phyloP scores from a whole-genome alignment of 2,797 vertebrate species.

The Chloroceryle amazona region DNA sequence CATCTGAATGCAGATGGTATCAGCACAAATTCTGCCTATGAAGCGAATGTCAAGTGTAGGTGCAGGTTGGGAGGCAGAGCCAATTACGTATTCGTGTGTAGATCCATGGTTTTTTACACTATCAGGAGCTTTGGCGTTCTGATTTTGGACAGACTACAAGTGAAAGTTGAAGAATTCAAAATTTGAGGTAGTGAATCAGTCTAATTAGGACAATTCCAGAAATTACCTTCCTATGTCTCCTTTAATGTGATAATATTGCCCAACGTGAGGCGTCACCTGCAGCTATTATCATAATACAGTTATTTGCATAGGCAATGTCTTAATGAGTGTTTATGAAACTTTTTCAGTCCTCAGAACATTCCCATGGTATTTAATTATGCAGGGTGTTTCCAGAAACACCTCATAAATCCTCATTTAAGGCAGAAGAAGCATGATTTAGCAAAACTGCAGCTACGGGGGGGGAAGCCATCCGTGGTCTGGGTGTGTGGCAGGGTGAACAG shows the following conservation, averaged over 20 bases:
- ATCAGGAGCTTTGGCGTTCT: no score
- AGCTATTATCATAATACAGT: neutral
- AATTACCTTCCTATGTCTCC: neutral
- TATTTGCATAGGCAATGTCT: neutral
- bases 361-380: neutral
- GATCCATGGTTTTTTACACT: neutral
- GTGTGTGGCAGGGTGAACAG: neutral
- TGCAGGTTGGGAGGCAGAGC: rapidly evolving
- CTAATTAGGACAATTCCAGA: neutral
- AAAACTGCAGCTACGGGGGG: neutral
- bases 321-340: neutral
- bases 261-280: neutral
- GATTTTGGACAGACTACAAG: neutral
- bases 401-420: neutral
- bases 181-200: neutral
- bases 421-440: neutral
- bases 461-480: neutral
- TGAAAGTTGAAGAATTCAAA: neutral
- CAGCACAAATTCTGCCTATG: neutral
- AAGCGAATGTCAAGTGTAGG: neutral
- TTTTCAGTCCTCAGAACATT: neutral
- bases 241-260: neutral
- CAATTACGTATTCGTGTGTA: neutral
- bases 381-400: slow-evolving; percentile 1
- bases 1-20: neutral